phyloP scores from a whole-genome alignment of 1,140 invertebrate genomes.

The Drosophila aff. region DNA sequence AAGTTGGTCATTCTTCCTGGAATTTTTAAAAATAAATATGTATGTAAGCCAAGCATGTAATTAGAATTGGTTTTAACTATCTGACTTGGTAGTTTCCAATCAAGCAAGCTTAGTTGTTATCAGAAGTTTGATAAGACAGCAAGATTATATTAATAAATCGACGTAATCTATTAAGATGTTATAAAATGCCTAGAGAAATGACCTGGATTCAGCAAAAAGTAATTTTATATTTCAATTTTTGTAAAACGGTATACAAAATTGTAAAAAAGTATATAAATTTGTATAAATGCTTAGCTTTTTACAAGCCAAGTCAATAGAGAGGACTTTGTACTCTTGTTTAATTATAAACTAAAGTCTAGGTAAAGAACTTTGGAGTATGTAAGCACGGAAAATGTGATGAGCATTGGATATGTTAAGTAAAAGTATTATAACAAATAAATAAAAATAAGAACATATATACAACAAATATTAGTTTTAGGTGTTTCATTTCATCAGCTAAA shows the following conservation, averaged over 20 bases:
- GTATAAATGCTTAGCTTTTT: neutral
- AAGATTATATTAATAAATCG: neutral
- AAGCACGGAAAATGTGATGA: neutral
- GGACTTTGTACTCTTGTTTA: neutral
- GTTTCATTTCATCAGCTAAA: neutral
- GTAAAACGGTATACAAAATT: neutral
- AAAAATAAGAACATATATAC: neutral
- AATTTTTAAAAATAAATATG: conserved; percentile 7
- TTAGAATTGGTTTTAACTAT: neutral
- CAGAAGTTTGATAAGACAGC: neutral
- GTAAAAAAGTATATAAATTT: neutral
- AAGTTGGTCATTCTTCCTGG: conserved; percentile 49
- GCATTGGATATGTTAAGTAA: too few species aligned
- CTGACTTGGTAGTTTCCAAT: neutral
- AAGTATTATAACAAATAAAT: neutral
- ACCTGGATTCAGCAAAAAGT: neutral
- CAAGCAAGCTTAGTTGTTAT: neutral
- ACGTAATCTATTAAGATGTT: neutral
- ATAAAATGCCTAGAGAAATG: neutral
- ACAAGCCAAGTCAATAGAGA: neutral
- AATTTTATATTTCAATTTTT: neutral
- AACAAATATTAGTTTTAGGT: neutral
- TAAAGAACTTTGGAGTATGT: neutral
- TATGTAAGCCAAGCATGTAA: neutral
- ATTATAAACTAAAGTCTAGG: neutral